Evolutionary conservation across 2,797 vertebrate genomes (phyloP), one percentile per base, ranked within the genome.

Genomic region (Aldrovandia affinis): DNA sequence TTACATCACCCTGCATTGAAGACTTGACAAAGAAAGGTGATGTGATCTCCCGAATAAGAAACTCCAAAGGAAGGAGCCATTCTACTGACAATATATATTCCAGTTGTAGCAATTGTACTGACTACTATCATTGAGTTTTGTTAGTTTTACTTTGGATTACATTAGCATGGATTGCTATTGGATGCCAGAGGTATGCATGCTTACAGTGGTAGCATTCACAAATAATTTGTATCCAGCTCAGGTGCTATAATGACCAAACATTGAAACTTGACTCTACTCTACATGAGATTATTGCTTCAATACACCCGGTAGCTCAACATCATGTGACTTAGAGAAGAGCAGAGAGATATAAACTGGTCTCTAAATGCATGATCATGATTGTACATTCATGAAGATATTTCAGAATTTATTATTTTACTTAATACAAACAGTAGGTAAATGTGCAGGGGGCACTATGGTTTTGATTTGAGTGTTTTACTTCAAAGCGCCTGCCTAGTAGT

Each of bases 401-500:
- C 7, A n/a, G 73, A 25, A 20, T 65, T 65, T 70, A 33, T 9
- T 12, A 61, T 44, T 22, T 44, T 18, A 7, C 15, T 25, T 70
- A 75, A 75, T 6, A 30, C n/a, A 3, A 8, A n/a, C 8, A 44
- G 73, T 2, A 77, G 73, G 42, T 44, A 77, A 77, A n/a, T 77
- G 73, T 77, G 22, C 2, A 28, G 39, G 36, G 73, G 73, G 22
- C 39, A 77, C 25, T 77, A 22, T 77, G 44, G 42, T 77, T 77
- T 77, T 25, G n/a, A 42, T 77, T n/a, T 44, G 39, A 77, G 73
- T 47, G 9, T 77, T n/a, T 77, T 6, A 77, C 22, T 44, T 77
- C 73, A 77, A 77, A 77, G 73, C 42, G 10, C 73, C n/a, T 77
- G 22, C 73, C 42, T 47, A 47, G 42, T 77, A 77, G 73, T 47